Base-by-base conservation (phyloP, 2,888 invertebrate genomes). In the Apeira syringaria region DNA sequence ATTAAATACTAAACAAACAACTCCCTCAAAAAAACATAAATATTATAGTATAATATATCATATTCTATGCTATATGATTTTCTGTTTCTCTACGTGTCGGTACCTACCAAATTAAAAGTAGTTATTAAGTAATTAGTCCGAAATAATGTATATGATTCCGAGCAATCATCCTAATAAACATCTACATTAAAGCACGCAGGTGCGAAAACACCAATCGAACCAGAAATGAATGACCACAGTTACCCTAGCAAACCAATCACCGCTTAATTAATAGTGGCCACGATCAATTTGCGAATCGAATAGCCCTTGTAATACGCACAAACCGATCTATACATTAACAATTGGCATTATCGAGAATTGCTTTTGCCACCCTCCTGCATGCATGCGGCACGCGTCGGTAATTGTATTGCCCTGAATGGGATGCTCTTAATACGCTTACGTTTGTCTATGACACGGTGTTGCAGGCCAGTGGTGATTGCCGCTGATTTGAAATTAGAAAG, bases 301-400 rank as follows among this genome's bases (percentile, higher is more conserved):
- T 68, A 59, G 77, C 74, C 73, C 72, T 66, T 67, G 79, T 83
- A 73, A 78, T 73, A 68, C 37, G 44, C 28, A 33, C 74, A 35
- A 45, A 54, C 46, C 54, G 36, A 55, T 52, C 77, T 61, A 74
- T 75, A 74, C 78, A 85, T 85, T 80, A 75, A 74, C 77, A 69
- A 77, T 78, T 68, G 83, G 78, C 61, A 83, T 84, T 80, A 83
- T 83, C 68, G 80, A 73, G 68, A 76, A 80, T 74, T 58, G 74
- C 68, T 59, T 58, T 59, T 49, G 64, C 65, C 63, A 68, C 64
- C 67, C 71, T 65, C 59, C 56, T 54, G 49, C 47, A 53, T 47
- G 43, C 57, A 53, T 56, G 56, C 62, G 71, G 71, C 84, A 84
- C 85, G 84, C 80, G 80, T 57, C 70, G 13, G 69, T 80, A 76